These are phyloP conservation scores for Drosophila recens DNA, from an alignment of 2,888 invertebrate genomes.

Conservation along the genomic window DNA sequence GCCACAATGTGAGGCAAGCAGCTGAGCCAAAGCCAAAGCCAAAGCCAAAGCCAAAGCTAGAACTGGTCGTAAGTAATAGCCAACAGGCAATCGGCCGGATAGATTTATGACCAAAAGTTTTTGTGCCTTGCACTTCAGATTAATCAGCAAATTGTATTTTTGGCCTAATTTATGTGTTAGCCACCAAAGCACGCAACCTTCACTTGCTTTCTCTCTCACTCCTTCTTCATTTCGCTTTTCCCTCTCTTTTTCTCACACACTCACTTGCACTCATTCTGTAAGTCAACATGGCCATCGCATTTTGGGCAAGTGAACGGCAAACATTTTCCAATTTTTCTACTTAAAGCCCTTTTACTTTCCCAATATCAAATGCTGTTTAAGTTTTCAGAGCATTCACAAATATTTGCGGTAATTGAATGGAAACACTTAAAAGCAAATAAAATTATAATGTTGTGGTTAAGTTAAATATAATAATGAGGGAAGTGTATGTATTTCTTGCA, in stretches of 20 bases:
- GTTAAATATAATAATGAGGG: too few relatives aligned
- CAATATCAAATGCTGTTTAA: conserved; percentile 10
- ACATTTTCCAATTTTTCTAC: neutral
- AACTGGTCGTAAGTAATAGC: conserved; percentile 10
- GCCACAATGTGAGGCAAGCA: conserved; percentile 51
- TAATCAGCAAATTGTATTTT: conserved; percentile 82
- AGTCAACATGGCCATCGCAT: conserved; percentile 6
- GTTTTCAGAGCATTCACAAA: conserved; percentile 25
- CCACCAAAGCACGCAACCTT: conserved; percentile 11
- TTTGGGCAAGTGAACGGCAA: conserved; percentile 4
- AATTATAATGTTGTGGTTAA: neutral
- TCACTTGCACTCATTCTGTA: neutral
- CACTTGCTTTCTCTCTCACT: conserved; percentile 1
- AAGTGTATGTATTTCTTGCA: neutral
- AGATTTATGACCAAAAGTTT: conserved; percentile 78
- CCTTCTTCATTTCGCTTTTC: neutral
- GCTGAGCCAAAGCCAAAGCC: conserved; percentile 39
- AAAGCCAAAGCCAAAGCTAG: conserved; percentile 7
- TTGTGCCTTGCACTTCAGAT: conserved; percentile 72
- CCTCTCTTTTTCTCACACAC: neutral
- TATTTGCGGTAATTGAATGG: conserved; percentile 3
- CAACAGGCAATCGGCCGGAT: conserved; percentile 42
- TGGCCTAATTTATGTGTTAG: conserved; percentile 73
- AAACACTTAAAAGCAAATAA: conserved; percentile 19
- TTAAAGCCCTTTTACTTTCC: neutral